Base-by-base conservation (phyloP, 1,140 invertebrate genomes). In the Berghia stephanieae region DNA sequence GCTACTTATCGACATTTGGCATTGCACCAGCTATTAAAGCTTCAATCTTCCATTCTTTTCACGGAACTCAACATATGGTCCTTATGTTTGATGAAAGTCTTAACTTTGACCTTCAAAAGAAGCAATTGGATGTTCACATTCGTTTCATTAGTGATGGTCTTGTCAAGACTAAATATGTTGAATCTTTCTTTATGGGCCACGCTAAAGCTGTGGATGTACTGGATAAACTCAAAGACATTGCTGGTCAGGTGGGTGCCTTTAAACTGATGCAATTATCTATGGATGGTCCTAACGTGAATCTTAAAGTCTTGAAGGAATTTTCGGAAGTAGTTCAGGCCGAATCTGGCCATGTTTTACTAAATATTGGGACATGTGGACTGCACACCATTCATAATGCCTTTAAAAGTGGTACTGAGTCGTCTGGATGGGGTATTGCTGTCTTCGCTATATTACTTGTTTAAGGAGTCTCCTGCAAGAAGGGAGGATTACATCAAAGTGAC, bases 281-380 rank as follows among this genome's bases (percentile, higher is more conserved):
- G 81, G 83, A 81, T 83, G 81, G 83, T 3, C 80, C 81, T 3
- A 84, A 72, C 68, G 81, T 84, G 13, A 84, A 84, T 36, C 78
- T 55, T 57, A 77, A 80, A 24, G 77, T 81, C 36, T 24, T 60
- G 52, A 63, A 69, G 42, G 10, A 31, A 5, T 18, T 82, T 16
- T 42, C 57, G 24, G 55, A 46, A 2, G 71, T 78, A 36, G 18
- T 83, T 3, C 3, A 40, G n/a, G 16, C 44, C 10, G 68, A 66
- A 0, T 72, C 63, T 70, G 66, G 34, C 6, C 43, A 34, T 8
- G 36, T 34, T 18, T 18, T 83, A 18, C 16, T 83, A 8, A 73
- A 83, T 52, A 60, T 83, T 46, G 78, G 81, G 1, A 60, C 70
- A 6, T 83, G 82, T 78, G 78, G 81, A 8, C 57, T 83, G 10